Percentiles rank a stretch among this genome's conserved stretches.
phyloP scores from a whole-genome alignment of 2,797 vertebrate species.

The Dipus sagitta region DNA sequence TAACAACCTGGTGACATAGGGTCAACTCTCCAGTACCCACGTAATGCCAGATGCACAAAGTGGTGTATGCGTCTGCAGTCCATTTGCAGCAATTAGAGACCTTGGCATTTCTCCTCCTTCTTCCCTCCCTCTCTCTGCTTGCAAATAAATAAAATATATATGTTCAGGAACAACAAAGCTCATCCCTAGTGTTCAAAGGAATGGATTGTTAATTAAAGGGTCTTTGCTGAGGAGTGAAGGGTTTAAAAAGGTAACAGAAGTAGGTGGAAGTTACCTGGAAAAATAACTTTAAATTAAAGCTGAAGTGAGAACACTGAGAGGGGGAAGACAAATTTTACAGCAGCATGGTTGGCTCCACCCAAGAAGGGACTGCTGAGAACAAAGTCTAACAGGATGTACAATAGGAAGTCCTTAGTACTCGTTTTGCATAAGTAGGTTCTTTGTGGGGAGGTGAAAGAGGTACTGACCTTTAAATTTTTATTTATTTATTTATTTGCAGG shows the following conservation, averaged over 20 bases:
- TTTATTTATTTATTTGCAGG: too few species aligned
- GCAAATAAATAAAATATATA: background rate
- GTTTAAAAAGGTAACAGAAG: background rate
- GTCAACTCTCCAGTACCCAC: too few species aligned
- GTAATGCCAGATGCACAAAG: too few species aligned
- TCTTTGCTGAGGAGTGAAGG: background rate
- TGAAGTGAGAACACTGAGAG: background rate
- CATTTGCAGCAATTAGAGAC: too few species aligned
- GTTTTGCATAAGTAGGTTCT: background rate
- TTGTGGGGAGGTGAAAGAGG: background rate
- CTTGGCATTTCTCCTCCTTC: too few species aligned
- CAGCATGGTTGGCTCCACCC: background rate
- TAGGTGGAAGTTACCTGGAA: background rate
- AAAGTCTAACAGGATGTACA: background rate
- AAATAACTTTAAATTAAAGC: background rate
- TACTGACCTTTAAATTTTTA: background rate
- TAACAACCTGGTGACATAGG: too few species aligned
- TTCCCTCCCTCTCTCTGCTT: too few species aligned
- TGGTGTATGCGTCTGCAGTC: too few species aligned
- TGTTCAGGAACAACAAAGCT: background rate
- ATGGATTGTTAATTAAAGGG: background rate
- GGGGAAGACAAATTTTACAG: background rate
- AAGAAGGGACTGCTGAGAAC: background rate
- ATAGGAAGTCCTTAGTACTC: background rate
- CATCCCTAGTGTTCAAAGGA: background rate